A percentile compares a stretch with the other conserved stretches of the same genome.
Conservation (phyloP, 1,140 invertebrate genomes). For the Orchestia grillus region DNA sequence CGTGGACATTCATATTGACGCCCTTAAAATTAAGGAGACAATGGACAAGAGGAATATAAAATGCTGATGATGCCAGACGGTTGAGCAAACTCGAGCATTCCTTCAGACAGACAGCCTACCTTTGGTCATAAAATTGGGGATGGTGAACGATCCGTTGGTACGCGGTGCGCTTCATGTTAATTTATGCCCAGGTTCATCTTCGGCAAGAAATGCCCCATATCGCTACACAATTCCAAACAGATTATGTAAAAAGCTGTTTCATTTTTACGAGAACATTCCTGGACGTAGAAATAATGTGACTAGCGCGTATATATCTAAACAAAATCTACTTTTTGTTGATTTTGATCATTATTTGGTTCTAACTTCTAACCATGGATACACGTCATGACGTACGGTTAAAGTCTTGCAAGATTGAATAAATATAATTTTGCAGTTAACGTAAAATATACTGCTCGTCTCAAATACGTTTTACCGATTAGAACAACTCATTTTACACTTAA, state of each 20-base stretch:
- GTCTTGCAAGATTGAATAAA: too few species aligned
- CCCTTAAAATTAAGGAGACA: conserved; percentile 39
- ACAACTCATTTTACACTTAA: too few species aligned
- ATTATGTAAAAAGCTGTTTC: background rate
- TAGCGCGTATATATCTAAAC: too few species aligned
- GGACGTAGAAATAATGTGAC: too few species aligned
- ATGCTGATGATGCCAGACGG: conserved; percentile 37
- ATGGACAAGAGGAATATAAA: background rate
- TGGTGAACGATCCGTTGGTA: background rate
- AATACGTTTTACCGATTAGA: too few species aligned
- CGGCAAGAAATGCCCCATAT: background rate
- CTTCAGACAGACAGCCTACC: background rate
- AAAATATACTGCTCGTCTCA: too few species aligned
- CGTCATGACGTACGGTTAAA: too few species aligned
- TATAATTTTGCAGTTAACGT: too few species aligned
- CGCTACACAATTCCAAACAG: background rate
- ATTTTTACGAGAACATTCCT: too few species aligned
- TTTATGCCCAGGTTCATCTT: background rate
- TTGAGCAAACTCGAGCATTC: conserved; percentile 24
- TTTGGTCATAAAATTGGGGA: conserved; percentile 15
- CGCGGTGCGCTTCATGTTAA: background rate
- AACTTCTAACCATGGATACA: too few species aligned
- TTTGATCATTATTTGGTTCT: too few species aligned
- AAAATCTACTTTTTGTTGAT: too few species aligned
- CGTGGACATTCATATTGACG: conserved; percentile 14